phyloP scores from a whole-genome alignment of 2,888 invertebrate genomes.

The Mesorhabditis sp. region DNA sequence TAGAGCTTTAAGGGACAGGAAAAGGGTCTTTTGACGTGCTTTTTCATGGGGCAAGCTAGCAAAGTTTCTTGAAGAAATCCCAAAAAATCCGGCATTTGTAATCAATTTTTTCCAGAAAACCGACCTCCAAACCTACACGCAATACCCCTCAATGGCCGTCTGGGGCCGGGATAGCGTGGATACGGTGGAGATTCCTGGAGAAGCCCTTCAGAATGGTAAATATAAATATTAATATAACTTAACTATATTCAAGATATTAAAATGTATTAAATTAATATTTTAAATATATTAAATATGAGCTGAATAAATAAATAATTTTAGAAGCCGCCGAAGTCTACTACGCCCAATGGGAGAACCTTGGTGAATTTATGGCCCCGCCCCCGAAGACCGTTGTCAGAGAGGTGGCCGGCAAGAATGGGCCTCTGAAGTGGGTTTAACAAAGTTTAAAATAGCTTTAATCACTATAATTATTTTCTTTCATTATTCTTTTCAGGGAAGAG shows the following conservation, averaged over 20 bases:
- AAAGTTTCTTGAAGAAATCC: too few relatives aligned
- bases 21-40: too few relatives aligned
- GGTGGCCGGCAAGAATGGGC: constrained; percentile 10
- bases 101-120: too few relatives aligned
- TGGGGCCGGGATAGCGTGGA: constrained; percentile 27
- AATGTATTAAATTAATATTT: too few relatives aligned
- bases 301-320: constrained; percentile 5
- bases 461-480: too few relatives aligned
- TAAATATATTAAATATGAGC: background rate
- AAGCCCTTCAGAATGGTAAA: constrained; percentile 22
- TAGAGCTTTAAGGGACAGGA: too few relatives aligned
- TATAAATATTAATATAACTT: background rate
- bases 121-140: constrained; percentile 14
- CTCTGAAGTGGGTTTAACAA: background rate
- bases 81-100: too few relatives aligned
- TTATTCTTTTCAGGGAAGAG: background rate
- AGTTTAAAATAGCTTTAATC: too few relatives aligned
- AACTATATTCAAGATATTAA: too few relatives aligned
- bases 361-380: constrained; percentile 18
- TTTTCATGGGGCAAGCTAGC: too few relatives aligned
- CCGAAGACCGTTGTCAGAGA: constrained; percentile 6
- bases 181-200: constrained; percentile 32
- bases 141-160: constrained; percentile 34
- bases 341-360: constrained; percentile 20
- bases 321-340: constrained; percentile 24